These are phyloP conservation scores for Cyclopterus lumpus DNA, from an alignment of 2,797 vertebrate genomes.

Conservation along the genomic window DNA sequence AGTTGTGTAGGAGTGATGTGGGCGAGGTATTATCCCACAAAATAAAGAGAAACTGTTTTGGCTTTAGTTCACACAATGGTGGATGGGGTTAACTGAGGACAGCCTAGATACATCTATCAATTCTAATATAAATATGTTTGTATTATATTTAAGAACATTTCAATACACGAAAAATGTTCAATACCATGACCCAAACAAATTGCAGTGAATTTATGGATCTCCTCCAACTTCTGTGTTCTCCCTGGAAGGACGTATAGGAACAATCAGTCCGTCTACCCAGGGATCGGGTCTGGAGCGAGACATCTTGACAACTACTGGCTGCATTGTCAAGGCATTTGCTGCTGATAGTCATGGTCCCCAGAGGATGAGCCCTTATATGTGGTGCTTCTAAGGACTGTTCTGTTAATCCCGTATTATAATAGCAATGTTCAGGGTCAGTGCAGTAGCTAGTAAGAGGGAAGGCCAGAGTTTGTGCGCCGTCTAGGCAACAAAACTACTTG, in stretches of 20 bases:
- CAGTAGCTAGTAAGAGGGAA: background rate
- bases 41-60: background rate
- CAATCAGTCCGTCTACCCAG: too few species aligned
- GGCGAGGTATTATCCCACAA: conserved; percentile 18
- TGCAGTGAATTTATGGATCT: background rate
- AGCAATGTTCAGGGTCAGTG: background rate
- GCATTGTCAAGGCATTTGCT: too few species aligned
- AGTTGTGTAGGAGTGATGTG: conserved; percentile 23
- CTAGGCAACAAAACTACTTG: background rate
- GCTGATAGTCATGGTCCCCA: too few species aligned
- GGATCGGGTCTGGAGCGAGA: too few species aligned
- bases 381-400: background rate
- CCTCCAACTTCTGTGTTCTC: background rate
- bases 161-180: background rate
- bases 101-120: background rate
- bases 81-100: conserved; percentile 6
- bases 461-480: background rate
- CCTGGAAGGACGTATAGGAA: too few species aligned
- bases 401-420: background rate
- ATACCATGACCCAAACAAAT: background rate
- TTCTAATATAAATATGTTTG: background rate
- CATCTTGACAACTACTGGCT: too few species aligned
- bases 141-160: background rate
- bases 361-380: too few species aligned
- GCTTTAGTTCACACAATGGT: background rate